A percentile compares a stretch with the other conserved stretches of the same genome.
phyloP scores from a whole-genome alignment of 2,888 invertebrate species.

The Dasysyrphus albostriatus region DNA sequence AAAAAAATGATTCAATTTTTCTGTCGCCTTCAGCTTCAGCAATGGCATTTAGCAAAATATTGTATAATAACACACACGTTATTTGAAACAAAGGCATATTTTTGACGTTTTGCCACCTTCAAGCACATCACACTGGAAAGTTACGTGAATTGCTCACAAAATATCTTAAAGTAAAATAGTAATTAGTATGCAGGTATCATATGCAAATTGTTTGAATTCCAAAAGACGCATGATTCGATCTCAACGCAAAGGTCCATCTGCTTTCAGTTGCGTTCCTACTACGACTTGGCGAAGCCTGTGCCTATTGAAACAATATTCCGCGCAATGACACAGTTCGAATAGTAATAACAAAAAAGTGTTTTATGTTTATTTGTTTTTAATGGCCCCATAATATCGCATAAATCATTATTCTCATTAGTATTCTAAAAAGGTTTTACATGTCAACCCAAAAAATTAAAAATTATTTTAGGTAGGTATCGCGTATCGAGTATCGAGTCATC shows the following conservation, averaged over 20 bases:
- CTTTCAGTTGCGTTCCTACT: constrained; percentile 48
- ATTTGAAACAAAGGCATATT: constrained; percentile 38
- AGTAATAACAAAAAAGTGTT: constrained; percentile 76
- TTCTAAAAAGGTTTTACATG: constrained; percentile 72
- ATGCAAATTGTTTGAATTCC: constrained; percentile 74
- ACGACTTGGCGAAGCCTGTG: constrained; percentile 50
- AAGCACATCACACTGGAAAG: constrained; percentile 41
- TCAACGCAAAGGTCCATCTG: constrained; percentile 66
- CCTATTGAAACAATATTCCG: constrained; percentile 58
- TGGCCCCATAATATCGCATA: constrained; percentile 78
- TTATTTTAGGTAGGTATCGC: constrained; percentile 60
- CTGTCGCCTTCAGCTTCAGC: constrained; percentile 16
- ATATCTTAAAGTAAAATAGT: constrained; percentile 52
- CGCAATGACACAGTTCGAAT: constrained; percentile 75
- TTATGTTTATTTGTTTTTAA: constrained; percentile 79
- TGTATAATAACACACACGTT: constrained; percentile 20
- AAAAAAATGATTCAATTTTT: constrained; percentile 15
- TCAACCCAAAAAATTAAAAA: constrained; percentile 72
- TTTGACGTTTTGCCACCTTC: constrained; percentile 35
- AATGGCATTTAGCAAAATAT: constrained; percentile 4
- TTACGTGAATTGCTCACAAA: constrained; percentile 61
- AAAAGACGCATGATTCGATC: constrained; percentile 69
- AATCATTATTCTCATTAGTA: constrained; percentile 78
- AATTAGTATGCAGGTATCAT: constrained; percentile 74
- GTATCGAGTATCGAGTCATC: constrained; percentile 72